phyloP scores from a whole-genome alignment of 2,113 vertebrate species.

The Sitta europaea region DNA sequence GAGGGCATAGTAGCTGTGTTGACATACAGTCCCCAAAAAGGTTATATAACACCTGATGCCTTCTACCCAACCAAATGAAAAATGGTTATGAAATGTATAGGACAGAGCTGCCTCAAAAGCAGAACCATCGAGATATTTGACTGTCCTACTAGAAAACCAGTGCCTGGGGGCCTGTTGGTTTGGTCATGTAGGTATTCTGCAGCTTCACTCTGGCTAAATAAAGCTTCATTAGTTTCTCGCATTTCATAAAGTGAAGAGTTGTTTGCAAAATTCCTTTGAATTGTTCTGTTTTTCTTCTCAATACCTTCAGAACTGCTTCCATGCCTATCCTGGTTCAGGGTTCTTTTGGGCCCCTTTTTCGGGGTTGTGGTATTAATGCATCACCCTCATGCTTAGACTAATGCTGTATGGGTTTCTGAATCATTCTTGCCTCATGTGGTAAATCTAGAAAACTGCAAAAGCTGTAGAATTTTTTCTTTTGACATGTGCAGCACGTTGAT shows the following conservation, averaged over 20 bases:
- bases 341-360: background rate
- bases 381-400: background rate
- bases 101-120: background rate
- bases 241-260: background rate
- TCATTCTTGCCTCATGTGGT: background rate
- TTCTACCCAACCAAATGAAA: background rate
- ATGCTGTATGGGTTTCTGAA: background rate
- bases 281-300: background rate
- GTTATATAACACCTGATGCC: background rate
- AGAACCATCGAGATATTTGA: background rate
- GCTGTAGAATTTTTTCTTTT: background rate
- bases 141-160: background rate
- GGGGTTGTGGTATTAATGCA: background rate
- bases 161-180: background rate
- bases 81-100: background rate
- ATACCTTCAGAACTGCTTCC: background rate
- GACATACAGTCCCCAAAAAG: background rate
- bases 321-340: background rate
- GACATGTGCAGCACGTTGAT: accelerated
- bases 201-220: background rate
- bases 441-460: background rate
- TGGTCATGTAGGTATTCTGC: background rate
- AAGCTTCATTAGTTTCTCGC: background rate
- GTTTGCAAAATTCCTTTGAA: background rate
- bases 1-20: background rate